A percentile compares a stretch with the other conserved stretches of the same genome.
Conservation (phyloP, 2,888 invertebrate species). For the Macaria notata region DNA sequence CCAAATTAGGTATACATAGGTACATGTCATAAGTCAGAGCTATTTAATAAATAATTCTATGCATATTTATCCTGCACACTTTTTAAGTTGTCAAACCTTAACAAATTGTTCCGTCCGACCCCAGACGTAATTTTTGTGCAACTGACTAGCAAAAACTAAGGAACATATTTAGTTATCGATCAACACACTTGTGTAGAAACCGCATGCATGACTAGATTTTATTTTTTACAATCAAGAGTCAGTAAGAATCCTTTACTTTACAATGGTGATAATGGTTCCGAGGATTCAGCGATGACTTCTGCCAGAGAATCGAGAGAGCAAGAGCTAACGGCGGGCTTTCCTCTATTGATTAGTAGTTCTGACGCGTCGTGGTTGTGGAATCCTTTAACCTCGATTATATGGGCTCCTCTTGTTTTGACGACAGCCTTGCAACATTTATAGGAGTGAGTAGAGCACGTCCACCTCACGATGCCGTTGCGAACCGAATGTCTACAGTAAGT, state of each 20-base stretch:
- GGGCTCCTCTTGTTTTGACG: conserved; percentile 60
- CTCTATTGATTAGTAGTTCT: conserved; percentile 59
- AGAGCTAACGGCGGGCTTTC: conserved; percentile 25
- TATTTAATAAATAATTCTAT: no score
- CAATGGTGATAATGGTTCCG: conserved; percentile 7
- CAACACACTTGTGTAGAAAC: no score
- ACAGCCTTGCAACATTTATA: conserved; percentile 73
- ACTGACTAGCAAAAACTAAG: no score
- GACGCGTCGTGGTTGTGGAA: conserved; percentile 69
- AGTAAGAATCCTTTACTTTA: neutral
- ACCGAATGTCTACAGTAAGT: conserved; percentile 68
- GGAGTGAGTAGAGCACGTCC: conserved; percentile 75
- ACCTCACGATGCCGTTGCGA: conserved; percentile 59
- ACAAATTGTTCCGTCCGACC: no score
- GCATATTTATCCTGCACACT: no score
- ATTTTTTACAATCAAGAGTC: neutral
- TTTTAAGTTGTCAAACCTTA: no score
- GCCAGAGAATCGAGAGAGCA: conserved; percentile 33
- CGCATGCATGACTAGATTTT: no score
- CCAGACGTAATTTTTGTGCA: no score
- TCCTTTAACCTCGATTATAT: conserved; percentile 66
- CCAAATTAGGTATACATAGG: no score
- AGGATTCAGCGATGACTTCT: conserved; percentile 29
- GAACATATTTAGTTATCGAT: no score
- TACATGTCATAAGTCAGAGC: no score